Base-by-base conservation (phyloP, 2,888 invertebrate species). In the Trichogramma evanescens region DNA sequence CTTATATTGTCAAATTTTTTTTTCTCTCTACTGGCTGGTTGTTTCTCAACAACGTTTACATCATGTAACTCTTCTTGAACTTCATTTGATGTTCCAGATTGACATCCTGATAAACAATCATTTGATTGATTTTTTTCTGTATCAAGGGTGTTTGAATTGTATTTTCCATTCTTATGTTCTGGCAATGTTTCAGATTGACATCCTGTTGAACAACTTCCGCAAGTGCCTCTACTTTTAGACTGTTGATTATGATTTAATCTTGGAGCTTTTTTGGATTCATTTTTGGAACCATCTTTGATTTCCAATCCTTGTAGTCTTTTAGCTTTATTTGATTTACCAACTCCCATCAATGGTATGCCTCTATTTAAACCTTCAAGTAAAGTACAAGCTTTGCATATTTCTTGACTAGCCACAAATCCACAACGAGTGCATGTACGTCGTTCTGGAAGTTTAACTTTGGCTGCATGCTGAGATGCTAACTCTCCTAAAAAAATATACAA, bases 361-460 rank as follows among this genome's bases (percentile, higher is more conserved):
- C 89, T 86, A 78, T 99, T 98, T 2, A 99, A 82, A 1, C 98
- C 98, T 80, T 98, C 96, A 4, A 99, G 80, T 60, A 99, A 82
- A 0, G 95, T 87, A 77, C 99, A 99, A 0, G 99, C 98, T 78
- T 99, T 98, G 77, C 99, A 99, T 4, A 97, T 84, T 69, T 88
- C 86, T 75, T 97, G 96, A 64, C 97, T 97, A 0, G 92, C 91
- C 0, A 91, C 88, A 78, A 90, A 98, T 41, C 92, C 90, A 79
- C 99, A 99, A 50, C 91, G 83, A 5, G 81, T 81, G 76, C 98
- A 98, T 51, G 82, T 84, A 57, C 89, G 87, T 71, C 91, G 86
- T 46, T 84, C 83, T 0, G 96, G 96, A 75, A 94, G 84, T 71
- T 89, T 89, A 0, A 92, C 85, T 55, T 26, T 26, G 26, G 26